Base-by-base conservation (phyloP, 2,888 invertebrate genomes). In the Drosophila anomalata region DNA sequence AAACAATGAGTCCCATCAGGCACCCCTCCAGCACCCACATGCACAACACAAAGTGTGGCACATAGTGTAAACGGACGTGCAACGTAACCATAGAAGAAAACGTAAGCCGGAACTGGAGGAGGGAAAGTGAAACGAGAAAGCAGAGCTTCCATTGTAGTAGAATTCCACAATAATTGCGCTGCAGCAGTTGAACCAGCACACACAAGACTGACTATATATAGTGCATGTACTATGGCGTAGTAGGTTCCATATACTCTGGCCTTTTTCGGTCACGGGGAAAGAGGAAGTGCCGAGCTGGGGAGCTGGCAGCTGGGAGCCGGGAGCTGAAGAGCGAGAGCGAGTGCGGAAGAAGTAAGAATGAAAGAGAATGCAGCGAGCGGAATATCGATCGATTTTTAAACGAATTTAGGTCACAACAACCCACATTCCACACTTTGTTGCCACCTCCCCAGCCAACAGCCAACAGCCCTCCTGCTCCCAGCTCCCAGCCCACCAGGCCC, bases 361-460 rank as follows among this genome's bases (percentile, higher is more conserved):
- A 41, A 14, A 69, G 58, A 57, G 53, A 67, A 67, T 26, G 61
- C 61, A 70, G 54, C 26, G 11, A 72, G 62, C 48, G 65, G 48
- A 88, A 79, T 86, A 84, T 84, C 84, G 84, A 84, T 84, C 84
- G 84, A 87, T 78, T 87, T 78, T 87, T 80, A 84, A 84, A 88
- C 86, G 87, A 80, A 88, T 84, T 88, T 84, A 75, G 84, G 84
- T 84, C 84, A 88, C 70, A 62, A 48, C 61, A 14, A 41, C 70
- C 53, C 52, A 46, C 50, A 41, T 39, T 54, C 53, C 41, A 14
- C 44, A 44, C 68, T 14, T 22, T 36, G 33, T 8, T 22, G 14
- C 41, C 41, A n/a, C 17, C 36, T 11, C 22, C 44, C 41, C 42
- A 29, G 5, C 26, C 26, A 26, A 26, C 51, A 24, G 7, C 47